A percentile compares a stretch with the other conserved stretches of the same genome.
These are phyloP conservation scores for pig (Sus scrofa) DNA, from an alignment of 2,113 vertebrate species.

Conservation along the genomic window T2T-Sscrofa CM000816.6:81002501-81003000, in stretches of 20 bases:
- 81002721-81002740: not conserved
- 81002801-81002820: rapidly evolving
- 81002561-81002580: not conserved
- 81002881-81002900: too few relatives aligned
- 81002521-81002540: not conserved
- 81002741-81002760: not conserved
- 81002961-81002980: not conserved
- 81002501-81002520: not conserved
- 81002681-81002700: not conserved
- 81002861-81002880: rapidly evolving
- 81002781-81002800: too few relatives aligned
- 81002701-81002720: not conserved
- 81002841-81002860: not conserved
- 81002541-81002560: not conserved
- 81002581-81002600: not conserved
- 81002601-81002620: not conserved
- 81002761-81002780: not conserved
- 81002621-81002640: not conserved
- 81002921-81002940: rapidly evolving
- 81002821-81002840: not conserved
- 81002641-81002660: not conserved
- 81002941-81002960: not conserved
- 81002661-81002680: not conserved
- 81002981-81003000: not conserved
- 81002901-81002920: not conserved